phyloP scores from a whole-genome alignment of 2,888 invertebrate species.

The Cybosia mesomella region DNA sequence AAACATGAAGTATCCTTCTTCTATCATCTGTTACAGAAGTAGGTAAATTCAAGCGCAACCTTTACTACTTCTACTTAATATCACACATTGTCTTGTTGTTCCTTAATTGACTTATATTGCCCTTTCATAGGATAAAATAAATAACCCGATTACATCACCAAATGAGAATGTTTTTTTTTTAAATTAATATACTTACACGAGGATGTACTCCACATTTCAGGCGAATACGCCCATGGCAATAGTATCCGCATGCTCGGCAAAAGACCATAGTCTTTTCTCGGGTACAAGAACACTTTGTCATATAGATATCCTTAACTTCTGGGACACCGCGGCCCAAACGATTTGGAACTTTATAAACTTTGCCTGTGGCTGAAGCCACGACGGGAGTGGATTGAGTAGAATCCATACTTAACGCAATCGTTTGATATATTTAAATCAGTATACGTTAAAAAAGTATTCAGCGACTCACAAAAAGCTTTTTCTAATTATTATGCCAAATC shows the following conservation, averaged over 20 bases:
- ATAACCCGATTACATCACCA: background rate
- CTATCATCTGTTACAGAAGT: background rate
- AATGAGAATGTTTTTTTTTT: too few species aligned
- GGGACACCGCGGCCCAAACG: constrained; percentile 79
- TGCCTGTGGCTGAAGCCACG: constrained; percentile 75
- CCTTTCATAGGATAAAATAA: background rate
- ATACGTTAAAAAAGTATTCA: background rate
- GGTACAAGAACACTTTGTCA: constrained; percentile 73
- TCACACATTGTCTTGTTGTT: background rate
- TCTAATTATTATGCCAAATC: background rate
- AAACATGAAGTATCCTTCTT: too few species aligned
- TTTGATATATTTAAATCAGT: background rate
- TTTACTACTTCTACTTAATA: background rate
- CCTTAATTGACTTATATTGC: background rate
- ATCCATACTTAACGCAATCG: constrained; percentile 27
- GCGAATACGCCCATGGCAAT: constrained; percentile 80
- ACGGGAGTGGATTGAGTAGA: constrained; percentile 67
- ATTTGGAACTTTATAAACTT: constrained; percentile 60
- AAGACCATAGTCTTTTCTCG: constrained; percentile 79
- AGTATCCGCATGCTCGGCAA: constrained; percentile 80
- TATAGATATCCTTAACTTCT: constrained; percentile 62
- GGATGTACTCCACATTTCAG: constrained; percentile 77
- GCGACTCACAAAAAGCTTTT: too few species aligned
- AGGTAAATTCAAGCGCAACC: background rate
- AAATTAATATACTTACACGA: constrained; percentile 62